Evolutionary conservation across 2,113 vertebrate genomes (phyloP).

Genomic region (Amia ocellicauda): DNA sequence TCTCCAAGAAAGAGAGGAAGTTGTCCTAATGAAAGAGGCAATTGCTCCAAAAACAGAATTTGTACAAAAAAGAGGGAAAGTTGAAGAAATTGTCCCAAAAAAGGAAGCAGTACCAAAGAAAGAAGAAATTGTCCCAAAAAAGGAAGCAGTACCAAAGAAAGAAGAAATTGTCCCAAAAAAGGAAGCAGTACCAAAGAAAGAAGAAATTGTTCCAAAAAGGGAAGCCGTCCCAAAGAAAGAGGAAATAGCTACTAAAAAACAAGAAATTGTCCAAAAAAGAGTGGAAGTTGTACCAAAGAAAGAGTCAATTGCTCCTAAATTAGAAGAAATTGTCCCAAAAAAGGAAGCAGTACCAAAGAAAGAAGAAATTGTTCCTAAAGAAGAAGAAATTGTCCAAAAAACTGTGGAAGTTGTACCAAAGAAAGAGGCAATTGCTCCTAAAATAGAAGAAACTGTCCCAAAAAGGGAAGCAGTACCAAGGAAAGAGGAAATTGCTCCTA

Average conservation of each 20-base stretch:
- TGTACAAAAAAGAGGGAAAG: constrained; percentile 5
- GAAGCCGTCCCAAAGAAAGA: constrained; percentile 17
- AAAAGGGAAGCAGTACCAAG: constrained; percentile 6
- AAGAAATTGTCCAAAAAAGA: constrained; percentile 11
- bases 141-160: constrained; percentile 22
- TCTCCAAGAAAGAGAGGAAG: constrained; percentile 19
- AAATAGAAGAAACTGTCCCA: background rate
- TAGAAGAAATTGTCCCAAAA: constrained; percentile 13
- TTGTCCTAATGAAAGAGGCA: constrained; percentile 6
- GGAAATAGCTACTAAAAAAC: constrained; percentile 23
- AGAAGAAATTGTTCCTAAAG: background rate
- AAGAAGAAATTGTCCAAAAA: constrained; percentile 19
- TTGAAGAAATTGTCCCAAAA: background rate
- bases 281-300: background rate
- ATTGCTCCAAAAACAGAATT: constrained; percentile 20
- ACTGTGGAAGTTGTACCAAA: constrained; percentile 18
- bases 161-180: constrained; percentile 18
- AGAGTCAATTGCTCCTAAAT: constrained; percentile 9
- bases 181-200: constrained; percentile 5
- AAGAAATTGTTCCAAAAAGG: background rate
- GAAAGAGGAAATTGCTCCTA: constrained; percentile 15
- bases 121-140: constrained; percentile 8
- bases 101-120: background rate
- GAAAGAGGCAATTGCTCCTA: constrained; percentile 18
- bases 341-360: constrained; percentile 16